These are phyloP conservation scores for Mustelus asterias DNA, from an alignment of 2,113 vertebrate species.

Conservation along the genomic window DNA sequence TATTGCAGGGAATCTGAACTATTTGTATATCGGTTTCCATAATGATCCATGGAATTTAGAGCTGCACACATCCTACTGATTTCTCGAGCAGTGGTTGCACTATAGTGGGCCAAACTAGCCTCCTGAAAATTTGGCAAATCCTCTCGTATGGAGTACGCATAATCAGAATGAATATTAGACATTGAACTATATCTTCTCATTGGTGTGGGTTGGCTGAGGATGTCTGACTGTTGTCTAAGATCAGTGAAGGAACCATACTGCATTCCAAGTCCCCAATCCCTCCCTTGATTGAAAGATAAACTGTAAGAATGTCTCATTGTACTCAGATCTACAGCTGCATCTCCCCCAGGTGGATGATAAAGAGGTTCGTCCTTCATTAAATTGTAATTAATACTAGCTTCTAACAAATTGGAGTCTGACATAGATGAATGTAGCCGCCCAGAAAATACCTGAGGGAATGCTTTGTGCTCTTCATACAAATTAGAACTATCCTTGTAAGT, in stretches of 20 bases:
- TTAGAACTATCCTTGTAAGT: slow-evolving; percentile 47
- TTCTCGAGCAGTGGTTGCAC: slow-evolving; percentile 89
- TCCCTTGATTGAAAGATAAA: slow-evolving; percentile 63
- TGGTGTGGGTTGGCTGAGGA: slow-evolving; percentile 71
- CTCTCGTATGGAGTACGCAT: slow-evolving; percentile 64
- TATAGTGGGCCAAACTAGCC: slow-evolving; percentile 89
- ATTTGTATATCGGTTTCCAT: slow-evolving; percentile 68
- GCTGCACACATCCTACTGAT: slow-evolving; percentile 97
- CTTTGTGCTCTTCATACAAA: slow-evolving; percentile 64
- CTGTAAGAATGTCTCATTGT: slow-evolving; percentile 81
- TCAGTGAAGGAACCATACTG: slow-evolving; percentile 94
- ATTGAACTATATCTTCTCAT: slow-evolving; percentile 86
- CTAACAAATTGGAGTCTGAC: slow-evolving; percentile 86
- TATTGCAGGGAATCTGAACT: slow-evolving; percentile 74
- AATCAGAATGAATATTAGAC: slow-evolving; percentile 91
- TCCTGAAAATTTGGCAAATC: slow-evolving; percentile 74
- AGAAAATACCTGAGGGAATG: slow-evolving; percentile 57
- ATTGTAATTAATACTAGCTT: slow-evolving; percentile 72
- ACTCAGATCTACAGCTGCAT: slow-evolving; percentile 77
- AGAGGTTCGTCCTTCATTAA: slow-evolving; percentile 69
- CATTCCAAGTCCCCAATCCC: slow-evolving; percentile 76
- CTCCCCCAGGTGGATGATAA: slow-evolving; percentile 60
- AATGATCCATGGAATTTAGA: slow-evolving; percentile 91
- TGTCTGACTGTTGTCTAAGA: slow-evolving; percentile 77
- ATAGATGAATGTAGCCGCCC: slow-evolving; percentile 85